Percentiles rank a stretch among this genome's conserved stretches.
Conservation (phyloP, 2,113 vertebrate genomes). For the Synchiropus splendidus region DNA sequence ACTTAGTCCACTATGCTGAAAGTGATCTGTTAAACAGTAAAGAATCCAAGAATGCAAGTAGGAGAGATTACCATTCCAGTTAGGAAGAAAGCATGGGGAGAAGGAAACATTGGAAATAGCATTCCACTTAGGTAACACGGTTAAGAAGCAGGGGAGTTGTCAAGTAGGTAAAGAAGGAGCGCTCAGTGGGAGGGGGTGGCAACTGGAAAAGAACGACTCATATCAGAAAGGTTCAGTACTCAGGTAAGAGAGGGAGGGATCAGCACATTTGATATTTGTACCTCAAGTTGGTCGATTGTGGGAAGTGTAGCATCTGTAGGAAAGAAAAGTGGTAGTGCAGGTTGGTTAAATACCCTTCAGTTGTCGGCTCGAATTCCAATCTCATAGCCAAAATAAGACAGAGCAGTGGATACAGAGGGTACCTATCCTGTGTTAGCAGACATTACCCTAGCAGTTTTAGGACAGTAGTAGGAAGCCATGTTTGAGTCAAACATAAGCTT, state of each 20-base stretch:
- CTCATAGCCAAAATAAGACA: too few species aligned
- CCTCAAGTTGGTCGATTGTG: slow-evolving; percentile 67
- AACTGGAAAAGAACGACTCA: slow-evolving; percentile 58
- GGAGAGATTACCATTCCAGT: slow-evolving; percentile 59
- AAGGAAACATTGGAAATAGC: slow-evolving; percentile 49
- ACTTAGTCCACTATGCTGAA: slow-evolving; percentile 29
- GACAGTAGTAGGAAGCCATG: too few species aligned
- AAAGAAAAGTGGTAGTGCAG: slow-evolving; percentile 68
- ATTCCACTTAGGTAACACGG: slow-evolving; percentile 60
- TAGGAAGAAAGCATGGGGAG: slow-evolving; percentile 48
- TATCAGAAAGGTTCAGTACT: slow-evolving; percentile 59
- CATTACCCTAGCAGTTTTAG: too few species aligned
- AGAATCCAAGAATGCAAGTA: slow-evolving; percentile 48
- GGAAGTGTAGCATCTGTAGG: slow-evolving; percentile 72
- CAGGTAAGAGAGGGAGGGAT: slow-evolving; percentile 56
- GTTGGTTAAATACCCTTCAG: slow-evolving; percentile 61
- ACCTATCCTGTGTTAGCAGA: too few species aligned
- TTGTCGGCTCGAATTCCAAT: neutral
- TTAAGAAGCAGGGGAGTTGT: slow-evolving; percentile 56
- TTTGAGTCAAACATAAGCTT: too few species aligned
- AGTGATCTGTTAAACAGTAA: slow-evolving; percentile 20
- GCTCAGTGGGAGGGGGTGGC: slow-evolving; percentile 49
- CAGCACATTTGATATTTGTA: slow-evolving; percentile 68
- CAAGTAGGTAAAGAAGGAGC: slow-evolving; percentile 47
- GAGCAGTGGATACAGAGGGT: too few species aligned